Conservation (phyloP, 2,797 vertebrate genomes). For the Rachycentron canadum region DNA sequence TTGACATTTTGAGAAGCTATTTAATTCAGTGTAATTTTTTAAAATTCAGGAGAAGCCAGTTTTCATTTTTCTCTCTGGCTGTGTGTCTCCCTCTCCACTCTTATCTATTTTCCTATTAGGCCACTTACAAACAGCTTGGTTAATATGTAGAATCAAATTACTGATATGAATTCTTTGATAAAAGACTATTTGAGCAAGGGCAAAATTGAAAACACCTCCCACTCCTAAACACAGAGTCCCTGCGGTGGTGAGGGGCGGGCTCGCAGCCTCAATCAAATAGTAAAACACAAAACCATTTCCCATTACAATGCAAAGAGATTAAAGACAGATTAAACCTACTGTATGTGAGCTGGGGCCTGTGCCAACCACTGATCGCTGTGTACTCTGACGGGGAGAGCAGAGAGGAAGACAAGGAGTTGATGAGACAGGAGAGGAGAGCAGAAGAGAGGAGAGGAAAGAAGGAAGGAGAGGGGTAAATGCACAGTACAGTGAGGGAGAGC, state of each 20-base stretch:
- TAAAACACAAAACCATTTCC: slow-evolving; percentile 89
- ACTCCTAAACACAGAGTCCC: slow-evolving; percentile 69
- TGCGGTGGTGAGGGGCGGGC: slow-evolving; percentile 68
- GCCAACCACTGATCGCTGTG: slow-evolving; percentile 78
- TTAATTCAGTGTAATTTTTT: slow-evolving; percentile 44
- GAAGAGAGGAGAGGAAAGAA: slow-evolving; percentile 47
- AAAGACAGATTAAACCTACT: slow-evolving; percentile 84
- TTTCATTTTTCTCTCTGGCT: slow-evolving; percentile 41
- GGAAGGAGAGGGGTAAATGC: slow-evolving; percentile 67
- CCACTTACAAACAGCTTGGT: slow-evolving; percentile 69
- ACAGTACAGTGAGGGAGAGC: slow-evolving; percentile 78
- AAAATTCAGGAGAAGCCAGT: slow-evolving; percentile 21
- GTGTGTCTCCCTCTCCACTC: slow-evolving; percentile 25
- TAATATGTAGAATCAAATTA: slow-evolving; percentile 72
- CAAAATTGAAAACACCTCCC: slow-evolving; percentile 76
- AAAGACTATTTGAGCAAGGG: slow-evolving; percentile 68
- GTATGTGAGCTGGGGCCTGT: slow-evolving; percentile 71
- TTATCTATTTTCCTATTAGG: slow-evolving; percentile 54
- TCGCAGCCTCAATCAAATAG: slow-evolving; percentile 81
- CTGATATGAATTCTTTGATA: slow-evolving; percentile 74
- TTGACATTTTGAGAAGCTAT: slow-evolving; percentile 21
- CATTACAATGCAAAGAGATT: slow-evolving; percentile 87
- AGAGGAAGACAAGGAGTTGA: slow-evolving; percentile 35
- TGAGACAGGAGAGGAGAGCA: slow-evolving; percentile 46
- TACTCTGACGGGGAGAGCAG: slow-evolving; percentile 68